Percentiles rank a stretch among this genome's conserved stretches.
These are phyloP conservation scores for Ectemnius continuus DNA, from an alignment of 2,888 invertebrate species.

Conservation along the genomic window DNA sequence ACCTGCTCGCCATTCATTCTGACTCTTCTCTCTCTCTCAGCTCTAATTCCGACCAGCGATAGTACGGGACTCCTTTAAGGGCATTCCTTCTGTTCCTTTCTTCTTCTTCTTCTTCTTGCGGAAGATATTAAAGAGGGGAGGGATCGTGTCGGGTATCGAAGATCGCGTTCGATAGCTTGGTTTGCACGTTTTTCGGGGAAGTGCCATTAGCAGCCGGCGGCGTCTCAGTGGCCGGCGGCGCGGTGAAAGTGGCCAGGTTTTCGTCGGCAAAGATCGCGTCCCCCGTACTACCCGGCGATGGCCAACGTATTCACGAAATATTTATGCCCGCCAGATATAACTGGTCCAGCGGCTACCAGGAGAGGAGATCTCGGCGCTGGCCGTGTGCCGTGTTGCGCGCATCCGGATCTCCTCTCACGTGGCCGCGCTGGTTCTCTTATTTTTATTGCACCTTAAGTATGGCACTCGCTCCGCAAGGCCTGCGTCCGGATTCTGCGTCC, in stretches of 20 bases:
- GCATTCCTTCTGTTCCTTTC: no score
- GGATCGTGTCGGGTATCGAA: no score
- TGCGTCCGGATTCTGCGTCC: conserved; percentile 41
- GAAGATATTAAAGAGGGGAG: no score
- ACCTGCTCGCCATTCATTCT: neutral
- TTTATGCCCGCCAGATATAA: conserved; percentile 21
- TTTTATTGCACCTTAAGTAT: conserved; percentile 52
- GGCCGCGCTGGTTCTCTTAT: conserved; percentile 41
- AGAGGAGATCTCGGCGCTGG: conserved; percentile 22
- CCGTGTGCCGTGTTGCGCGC: conserved; percentile 36
- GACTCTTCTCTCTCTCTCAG: no score
- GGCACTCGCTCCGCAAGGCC: conserved; percentile 34
- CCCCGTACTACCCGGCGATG: conserved; percentile 37
- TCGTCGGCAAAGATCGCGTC: conserved; percentile 39
- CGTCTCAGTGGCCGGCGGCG: conserved; percentile 29
- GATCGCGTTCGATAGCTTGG: no score
- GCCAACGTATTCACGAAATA: conserved; percentile 36
- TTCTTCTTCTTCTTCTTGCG: no score
- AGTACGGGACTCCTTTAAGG: no score
- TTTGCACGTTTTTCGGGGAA: conserved; percentile 21
- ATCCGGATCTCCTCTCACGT: conserved; percentile 54
- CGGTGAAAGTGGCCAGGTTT: conserved; percentile 46
- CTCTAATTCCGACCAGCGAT: no score
- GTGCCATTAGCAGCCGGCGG: conserved; percentile 38
- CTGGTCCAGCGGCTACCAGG: conserved; percentile 34